Percentiles rank a stretch among this genome's conserved stretches.
phyloP scores from a whole-genome alignment of 2,797 vertebrate species.

The Poeciliopsis turneri region DNA sequence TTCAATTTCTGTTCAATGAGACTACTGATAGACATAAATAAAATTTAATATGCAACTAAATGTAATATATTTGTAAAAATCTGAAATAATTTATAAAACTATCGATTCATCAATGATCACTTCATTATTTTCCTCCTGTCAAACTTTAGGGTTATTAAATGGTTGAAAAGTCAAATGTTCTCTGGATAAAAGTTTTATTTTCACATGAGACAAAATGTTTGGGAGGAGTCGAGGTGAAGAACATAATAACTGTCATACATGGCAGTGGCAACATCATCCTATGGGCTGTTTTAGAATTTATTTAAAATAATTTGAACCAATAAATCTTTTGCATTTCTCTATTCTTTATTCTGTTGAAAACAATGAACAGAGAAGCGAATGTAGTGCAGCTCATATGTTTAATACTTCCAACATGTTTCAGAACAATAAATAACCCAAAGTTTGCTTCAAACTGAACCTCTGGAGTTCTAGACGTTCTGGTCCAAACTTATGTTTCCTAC shows the following conservation, averaged over 20 bases:
- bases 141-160: background rate
- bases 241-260: background rate
- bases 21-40: too few relatives aligned
- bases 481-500: background rate
- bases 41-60: too few relatives aligned
- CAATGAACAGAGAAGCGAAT: background rate
- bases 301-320: background rate
- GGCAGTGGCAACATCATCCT: background rate
- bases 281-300: background rate
- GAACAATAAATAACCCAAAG: slow-evolving; percentile 1
- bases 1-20: too few relatives aligned
- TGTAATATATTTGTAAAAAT: background rate
- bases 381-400: background rate
- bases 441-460: background rate
- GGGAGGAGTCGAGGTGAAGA: background rate
- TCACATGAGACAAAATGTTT: background rate
- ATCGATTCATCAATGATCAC: background rate
- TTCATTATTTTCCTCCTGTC: background rate
- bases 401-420: background rate
- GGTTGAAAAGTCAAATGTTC: background rate
- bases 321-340: background rate
- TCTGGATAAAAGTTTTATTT: background rate
- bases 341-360: background rate
- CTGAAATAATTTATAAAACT: background rate
- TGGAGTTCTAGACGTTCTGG: background rate